Percentiles rank a stretch among this genome's conserved stretches.
Conservation (phyloP, 1,140 invertebrate genomes). For the Magallana ariakensis region DNA sequence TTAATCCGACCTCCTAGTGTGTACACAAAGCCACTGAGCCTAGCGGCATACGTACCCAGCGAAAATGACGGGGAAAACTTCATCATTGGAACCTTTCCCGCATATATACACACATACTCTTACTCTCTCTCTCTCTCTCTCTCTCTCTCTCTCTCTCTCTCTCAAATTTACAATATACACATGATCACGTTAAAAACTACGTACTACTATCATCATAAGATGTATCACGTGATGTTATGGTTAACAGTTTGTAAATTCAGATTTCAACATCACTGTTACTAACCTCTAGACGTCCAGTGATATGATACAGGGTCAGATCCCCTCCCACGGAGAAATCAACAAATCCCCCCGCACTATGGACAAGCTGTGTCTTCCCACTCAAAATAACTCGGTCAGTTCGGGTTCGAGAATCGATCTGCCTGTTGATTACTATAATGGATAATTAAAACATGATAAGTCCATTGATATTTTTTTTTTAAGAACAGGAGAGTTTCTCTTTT, state of each 20-base stretch:
- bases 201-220: not conserved
- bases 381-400: not conserved
- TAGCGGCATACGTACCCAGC: too few relatives aligned
- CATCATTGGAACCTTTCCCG: too few relatives aligned
- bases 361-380: not conserved
- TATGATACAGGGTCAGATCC: not conserved
- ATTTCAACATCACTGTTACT: not conserved
- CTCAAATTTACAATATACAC: not conserved
- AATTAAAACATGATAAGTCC: not conserved
- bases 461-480: not conserved
- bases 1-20: constrained; percentile 23
- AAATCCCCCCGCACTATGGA: not conserved
- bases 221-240: not conserved
- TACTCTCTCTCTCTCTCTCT: not conserved
- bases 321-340: not conserved
- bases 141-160: not conserved
- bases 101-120: not conserved
- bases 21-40: not conserved
- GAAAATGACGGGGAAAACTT: too few relatives aligned
- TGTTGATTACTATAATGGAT: not conserved
- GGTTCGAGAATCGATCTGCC: not conserved
- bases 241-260: not conserved
- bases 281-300: not conserved
- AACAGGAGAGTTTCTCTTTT: not conserved
- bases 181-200: too few relatives aligned